Evolutionary conservation across 2,113 vertebrate genomes (phyloP).

Genomic region (Hyaena hyaena): DNA sequence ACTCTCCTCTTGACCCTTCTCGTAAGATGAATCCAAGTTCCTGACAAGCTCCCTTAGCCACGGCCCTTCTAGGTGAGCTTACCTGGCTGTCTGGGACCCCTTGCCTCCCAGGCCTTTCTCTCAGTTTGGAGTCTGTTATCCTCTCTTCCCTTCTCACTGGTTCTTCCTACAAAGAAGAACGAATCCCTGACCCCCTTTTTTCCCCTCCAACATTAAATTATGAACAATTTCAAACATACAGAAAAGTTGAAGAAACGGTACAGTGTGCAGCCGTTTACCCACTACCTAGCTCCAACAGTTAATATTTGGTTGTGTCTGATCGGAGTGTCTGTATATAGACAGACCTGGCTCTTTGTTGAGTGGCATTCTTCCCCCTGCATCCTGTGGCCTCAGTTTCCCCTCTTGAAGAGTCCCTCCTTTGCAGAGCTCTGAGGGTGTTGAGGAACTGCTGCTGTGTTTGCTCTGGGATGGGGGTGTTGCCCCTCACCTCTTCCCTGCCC

Average conservation of each 20-base stretch:
- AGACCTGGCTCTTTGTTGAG: background rate
- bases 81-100: background rate
- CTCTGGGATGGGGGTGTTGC: background rate
- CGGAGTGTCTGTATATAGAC: background rate
- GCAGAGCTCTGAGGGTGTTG: background rate
- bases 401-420: background rate
- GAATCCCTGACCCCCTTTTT: background rate
- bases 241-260: background rate
- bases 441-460: background rate
- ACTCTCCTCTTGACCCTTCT: background rate
- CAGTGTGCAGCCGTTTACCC: background rate
- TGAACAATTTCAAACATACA: background rate
- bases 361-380: background rate
- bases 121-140: background rate
- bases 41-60: background rate
- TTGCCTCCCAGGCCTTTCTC: background rate
- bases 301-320: background rate
- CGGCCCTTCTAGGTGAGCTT: background rate
- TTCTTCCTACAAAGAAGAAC: constrained; percentile 37
- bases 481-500: background rate
- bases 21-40: background rate
- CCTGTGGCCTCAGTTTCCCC: constrained; percentile 33
- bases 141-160: background rate
- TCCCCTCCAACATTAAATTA: background rate
- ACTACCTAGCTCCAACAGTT: background rate